A percentile compares a stretch with the other conserved stretches of the same genome.
phyloP scores from a whole-genome alignment of 2,888 invertebrate species.

The Eupeodes luniger region DNA sequence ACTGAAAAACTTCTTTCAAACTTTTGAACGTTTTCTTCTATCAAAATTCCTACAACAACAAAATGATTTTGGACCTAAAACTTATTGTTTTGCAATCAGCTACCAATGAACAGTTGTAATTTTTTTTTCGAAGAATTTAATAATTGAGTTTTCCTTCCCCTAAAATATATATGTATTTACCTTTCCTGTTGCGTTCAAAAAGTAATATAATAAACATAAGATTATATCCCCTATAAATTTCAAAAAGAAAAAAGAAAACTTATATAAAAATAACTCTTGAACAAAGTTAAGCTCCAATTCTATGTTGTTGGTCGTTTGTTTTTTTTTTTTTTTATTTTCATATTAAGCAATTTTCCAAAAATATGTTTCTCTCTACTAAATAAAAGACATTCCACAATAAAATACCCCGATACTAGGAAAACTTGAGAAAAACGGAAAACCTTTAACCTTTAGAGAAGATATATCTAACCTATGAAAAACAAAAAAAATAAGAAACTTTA shows the following conservation, averaged over 20 bases:
- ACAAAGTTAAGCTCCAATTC: background rate
- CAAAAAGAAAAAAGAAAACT: background rate
- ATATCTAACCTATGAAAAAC: no score
- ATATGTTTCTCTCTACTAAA: background rate
- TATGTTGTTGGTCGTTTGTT: no score
- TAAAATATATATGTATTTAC: no score
- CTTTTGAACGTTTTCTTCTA: background rate
- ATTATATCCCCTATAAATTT: background rate
- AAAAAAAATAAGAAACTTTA: background rate
- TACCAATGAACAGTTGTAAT: no score
- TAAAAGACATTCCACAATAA: background rate
- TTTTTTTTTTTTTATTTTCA: background rate
- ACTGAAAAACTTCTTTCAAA: no score
- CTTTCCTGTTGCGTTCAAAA: no score
- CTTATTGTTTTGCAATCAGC: no score
- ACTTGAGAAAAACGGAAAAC: background rate
- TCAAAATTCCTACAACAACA: background rate
- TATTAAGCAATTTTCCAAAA: background rate
- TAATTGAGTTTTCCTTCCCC: no score
- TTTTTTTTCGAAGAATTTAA: no score
- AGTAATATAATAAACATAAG: no score
- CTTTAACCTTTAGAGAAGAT: conserved; percentile 20
- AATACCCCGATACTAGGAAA: background rate
- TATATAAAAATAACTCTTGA: background rate
- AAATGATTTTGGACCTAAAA: background rate